phyloP scores from a whole-genome alignment of 2,113 vertebrate species.

The Erythrolamprus reginae region DNA sequence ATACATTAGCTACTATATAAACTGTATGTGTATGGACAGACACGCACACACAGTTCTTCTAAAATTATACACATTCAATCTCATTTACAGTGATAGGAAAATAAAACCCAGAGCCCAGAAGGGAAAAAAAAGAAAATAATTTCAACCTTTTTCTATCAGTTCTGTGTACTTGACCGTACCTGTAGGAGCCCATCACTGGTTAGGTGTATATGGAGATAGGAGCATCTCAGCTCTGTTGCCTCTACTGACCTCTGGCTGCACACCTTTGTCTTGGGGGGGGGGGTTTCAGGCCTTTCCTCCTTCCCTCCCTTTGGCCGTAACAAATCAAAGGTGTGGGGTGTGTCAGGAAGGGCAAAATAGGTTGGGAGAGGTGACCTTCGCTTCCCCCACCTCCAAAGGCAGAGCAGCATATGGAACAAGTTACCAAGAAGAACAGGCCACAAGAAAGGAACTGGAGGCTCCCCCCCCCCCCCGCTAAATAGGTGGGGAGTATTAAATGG shows the following conservation, averaged over 20 bases:
- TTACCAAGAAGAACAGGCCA: neutral
- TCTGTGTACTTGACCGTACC: too few species aligned
- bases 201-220: neutral
- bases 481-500: neutral
- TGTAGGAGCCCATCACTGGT: too few species aligned
- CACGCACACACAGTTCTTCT: too few species aligned
- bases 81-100: too few species aligned
- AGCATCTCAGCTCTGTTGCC: neutral
- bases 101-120: too few species aligned
- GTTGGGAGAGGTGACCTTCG: too few species aligned
- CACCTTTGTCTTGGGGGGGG: neutral
- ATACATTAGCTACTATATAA: too few species aligned
- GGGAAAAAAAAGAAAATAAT: too few species aligned
- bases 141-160: too few species aligned
- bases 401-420: neutral
- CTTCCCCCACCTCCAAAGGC: neutral
- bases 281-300: neutral
- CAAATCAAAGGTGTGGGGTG: neutral
- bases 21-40: too few species aligned
- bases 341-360: neutral
- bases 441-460: neutral
- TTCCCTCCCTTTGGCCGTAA: neutral
- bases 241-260: neutral
- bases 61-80: too few species aligned
- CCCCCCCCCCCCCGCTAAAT: neutral